Conservation (phyloP, 2,888 invertebrate genomes). For the Callimorpha dominula region DNA sequence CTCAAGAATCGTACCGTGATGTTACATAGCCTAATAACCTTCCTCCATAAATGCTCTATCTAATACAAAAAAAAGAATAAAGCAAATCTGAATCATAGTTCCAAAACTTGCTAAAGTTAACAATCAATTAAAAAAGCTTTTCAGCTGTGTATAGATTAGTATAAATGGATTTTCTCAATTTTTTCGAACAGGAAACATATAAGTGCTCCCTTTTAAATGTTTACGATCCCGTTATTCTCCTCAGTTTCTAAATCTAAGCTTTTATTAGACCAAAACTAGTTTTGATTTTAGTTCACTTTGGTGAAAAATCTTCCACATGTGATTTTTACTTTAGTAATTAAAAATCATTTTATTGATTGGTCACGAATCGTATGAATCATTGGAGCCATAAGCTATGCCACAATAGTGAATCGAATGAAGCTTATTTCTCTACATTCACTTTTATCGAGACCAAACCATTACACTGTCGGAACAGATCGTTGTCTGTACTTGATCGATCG, state of each 20-base stretch:
- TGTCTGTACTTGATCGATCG: conserved; percentile 73
- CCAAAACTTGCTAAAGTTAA: too few species aligned
- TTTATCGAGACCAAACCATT: conserved; percentile 62
- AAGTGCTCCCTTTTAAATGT: neutral
- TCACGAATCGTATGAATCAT: conserved; percentile 37
- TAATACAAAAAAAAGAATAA: too few species aligned
- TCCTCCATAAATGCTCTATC: too few species aligned
- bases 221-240: neutral
- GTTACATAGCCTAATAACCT: too few species aligned
- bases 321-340: neutral
- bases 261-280: neutral
- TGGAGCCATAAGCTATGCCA: conserved; percentile 35
- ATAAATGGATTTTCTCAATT: neutral
- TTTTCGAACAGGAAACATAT: neutral
- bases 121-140: too few species aligned
- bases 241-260: neutral
- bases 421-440: conserved; percentile 55
- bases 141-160: too few species aligned
- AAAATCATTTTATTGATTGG: conserved; percentile 40
- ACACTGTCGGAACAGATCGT: conserved; percentile 66
- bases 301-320: neutral
- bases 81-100: too few species aligned
- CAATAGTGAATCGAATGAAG: conserved; percentile 57
- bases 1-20: too few species aligned
- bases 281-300: neutral